Evolutionary conservation across 2,888 invertebrate species (phyloP).

Genomic region (Caenorhabditis sp.): DNA sequence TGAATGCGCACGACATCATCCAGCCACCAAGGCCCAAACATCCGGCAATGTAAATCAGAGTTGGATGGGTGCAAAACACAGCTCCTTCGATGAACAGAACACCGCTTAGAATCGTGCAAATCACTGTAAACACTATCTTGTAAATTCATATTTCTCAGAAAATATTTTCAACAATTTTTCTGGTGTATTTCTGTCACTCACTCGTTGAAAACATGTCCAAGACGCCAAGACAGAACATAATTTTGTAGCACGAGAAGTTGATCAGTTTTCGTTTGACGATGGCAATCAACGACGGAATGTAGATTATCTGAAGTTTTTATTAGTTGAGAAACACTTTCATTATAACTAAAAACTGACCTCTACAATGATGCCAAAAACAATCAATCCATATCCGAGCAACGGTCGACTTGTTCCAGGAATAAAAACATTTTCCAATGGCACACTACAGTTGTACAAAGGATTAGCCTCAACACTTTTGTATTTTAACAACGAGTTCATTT

Average conservation of each 20-base stretch:
- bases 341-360: neutral
- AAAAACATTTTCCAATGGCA: conserved; percentile 9
- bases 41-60: conserved; percentile 43
- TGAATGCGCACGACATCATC: conserved; percentile 19
- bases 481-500: conserved; percentile 18
- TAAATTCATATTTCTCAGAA: neutral
- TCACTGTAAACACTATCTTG: too few relatives aligned
- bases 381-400: conserved; percentile 19
- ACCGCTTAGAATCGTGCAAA: conserved; percentile 37
- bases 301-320: neutral
- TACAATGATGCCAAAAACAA: conserved; percentile 19
- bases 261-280: conserved; percentile 19
- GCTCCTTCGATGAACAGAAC: conserved; percentile 41
- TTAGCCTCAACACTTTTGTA: conserved; percentile 22
- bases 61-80: conserved; percentile 43
- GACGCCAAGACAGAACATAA: conserved; percentile 24
- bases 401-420: conserved; percentile 14
- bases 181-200: too few relatives aligned
- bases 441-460: conserved; percentile 28
- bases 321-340: too few relatives aligned
- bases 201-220: conserved; percentile 23
- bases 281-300: conserved; percentile 20
- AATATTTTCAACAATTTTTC: too few relatives aligned
- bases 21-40: conserved; percentile 21
- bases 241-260: conserved; percentile 24